Evolutionary conservation across 2,797 vertebrate genomes (phyloP), one percentile per base, ranked within the genome.

Genomic region (Chelon labrosus): DNA sequence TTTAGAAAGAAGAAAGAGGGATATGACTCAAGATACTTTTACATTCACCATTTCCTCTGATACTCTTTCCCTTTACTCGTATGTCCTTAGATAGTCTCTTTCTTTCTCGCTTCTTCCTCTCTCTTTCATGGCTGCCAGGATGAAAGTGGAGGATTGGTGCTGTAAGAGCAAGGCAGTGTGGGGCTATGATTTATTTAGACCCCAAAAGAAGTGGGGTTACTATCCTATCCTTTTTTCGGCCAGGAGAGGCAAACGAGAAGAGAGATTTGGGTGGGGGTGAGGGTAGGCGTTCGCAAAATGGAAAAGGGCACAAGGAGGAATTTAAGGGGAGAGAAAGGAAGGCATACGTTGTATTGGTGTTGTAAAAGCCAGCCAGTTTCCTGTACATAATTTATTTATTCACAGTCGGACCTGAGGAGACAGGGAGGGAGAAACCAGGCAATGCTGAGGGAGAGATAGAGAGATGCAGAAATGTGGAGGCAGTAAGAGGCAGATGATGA

Each of bases 111-210:
- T 51, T 63, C 72, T 69, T 68, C 59, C 52, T 62, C 62, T 68
- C 54, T 70, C 73, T 89, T 87, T 78, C 88, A 85, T 86, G 81
- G 80, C 71, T 81, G 56, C 74, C 81, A 75, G 79, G 80, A 89
- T 89, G 72, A 89, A 89, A 89, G 82, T 76, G 67, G 85, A 69
- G 82, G 81, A 83, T 85, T 50, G 17, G 73, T 72, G 77, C 85
- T 88, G 74, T 89, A 90, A 90, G 88, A 89, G 73, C 65, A 41
- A 85, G 62, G 76, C 81, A 77, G 72, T 52, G 86, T 80, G 61
- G 39, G 74, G 46, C 75, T 83, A 88, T 93, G 87, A 91, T 91
- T 93, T 91, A 92, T 93, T 92, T 89, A 91, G 66, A 83, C 78
- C 25, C 76, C 59, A 20, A 79, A 87, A 87, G 81, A 67, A 72